These are phyloP conservation scores for Noctilio leporinus DNA, from an alignment of 2,113 vertebrate species.

Conservation along the genomic window DNA sequence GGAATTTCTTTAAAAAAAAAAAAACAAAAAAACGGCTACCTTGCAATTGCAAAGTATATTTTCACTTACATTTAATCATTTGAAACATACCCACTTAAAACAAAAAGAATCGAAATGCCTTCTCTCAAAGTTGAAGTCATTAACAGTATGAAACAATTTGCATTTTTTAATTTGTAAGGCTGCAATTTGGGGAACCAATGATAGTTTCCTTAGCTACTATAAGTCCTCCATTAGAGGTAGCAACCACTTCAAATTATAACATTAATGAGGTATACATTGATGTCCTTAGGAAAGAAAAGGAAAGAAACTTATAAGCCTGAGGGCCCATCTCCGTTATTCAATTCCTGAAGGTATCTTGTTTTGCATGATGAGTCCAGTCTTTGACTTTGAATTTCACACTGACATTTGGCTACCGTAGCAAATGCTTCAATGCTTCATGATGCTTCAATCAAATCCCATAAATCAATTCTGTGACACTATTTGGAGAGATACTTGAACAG, in stretches of 20 bases:
- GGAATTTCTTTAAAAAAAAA: no score
- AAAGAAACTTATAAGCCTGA: not conserved
- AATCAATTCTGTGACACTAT: not conserved
- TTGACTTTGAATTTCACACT: not conserved
- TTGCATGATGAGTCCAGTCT: not conserved
- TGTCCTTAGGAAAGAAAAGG: not conserved
- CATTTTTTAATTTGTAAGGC: not conserved
- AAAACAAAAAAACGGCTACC: not conserved
- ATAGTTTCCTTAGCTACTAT: not conserved
- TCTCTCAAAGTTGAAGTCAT: conserved; percentile 24
- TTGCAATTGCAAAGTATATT: not conserved
- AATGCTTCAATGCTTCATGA: not conserved
- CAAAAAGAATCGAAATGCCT: not conserved
- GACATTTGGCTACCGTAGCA: not conserved
- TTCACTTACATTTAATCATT: not conserved
- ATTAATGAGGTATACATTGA: not conserved
- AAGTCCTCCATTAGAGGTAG: not conserved
- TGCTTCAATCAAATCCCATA: not conserved
- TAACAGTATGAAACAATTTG: conserved; percentile 16
- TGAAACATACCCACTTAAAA: not conserved
- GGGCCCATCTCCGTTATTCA: not conserved
- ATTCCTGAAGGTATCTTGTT: not conserved
- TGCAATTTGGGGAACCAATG: not conserved
- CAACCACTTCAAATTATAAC: not conserved
- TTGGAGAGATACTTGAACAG: not conserved